phyloP scores from a whole-genome alignment of 2,113 vertebrate genomes.

The Ardeotis arabs region DNA sequence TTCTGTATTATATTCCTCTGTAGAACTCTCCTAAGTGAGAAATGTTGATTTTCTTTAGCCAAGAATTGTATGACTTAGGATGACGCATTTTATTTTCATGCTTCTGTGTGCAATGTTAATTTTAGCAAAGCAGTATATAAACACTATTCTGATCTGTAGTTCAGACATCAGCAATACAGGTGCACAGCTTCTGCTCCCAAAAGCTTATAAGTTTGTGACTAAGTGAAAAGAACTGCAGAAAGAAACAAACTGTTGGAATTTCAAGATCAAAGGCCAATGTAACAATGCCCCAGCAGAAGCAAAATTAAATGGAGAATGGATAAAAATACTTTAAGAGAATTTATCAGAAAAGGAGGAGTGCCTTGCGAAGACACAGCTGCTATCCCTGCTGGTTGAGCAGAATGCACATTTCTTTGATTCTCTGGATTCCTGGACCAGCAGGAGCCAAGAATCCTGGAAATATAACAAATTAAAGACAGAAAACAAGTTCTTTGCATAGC shows the following conservation, averaged over 20 bases:
- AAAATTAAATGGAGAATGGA: background rate
- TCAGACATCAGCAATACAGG: background rate
- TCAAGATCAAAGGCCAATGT: background rate
- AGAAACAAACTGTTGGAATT: background rate
- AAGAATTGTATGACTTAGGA: background rate
- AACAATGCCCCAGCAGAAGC: background rate
- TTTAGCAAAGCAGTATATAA: background rate
- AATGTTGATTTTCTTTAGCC: background rate
- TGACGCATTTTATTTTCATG: background rate
- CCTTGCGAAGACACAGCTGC: constrained; percentile 12
- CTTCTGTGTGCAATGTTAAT: background rate
- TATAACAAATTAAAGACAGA: background rate
- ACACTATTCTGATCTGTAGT: background rate
- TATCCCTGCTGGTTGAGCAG: background rate
- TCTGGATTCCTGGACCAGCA: constrained; percentile 18
- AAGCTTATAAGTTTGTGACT: background rate
- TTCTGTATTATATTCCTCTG: background rate
- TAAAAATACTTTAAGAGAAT: background rate
- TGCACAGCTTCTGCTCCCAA: background rate
- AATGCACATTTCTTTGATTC: constrained; percentile 16
- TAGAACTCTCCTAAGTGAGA: background rate
- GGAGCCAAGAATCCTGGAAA: constrained; percentile 1
- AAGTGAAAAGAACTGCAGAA: background rate
- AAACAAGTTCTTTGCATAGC: background rate
- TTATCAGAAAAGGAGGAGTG: background rate